These are phyloP conservation scores for Imbricaverruca yamaguchii DNA, from an alignment of 2,888 invertebrate species.

Conservation along the genomic window DNA sequence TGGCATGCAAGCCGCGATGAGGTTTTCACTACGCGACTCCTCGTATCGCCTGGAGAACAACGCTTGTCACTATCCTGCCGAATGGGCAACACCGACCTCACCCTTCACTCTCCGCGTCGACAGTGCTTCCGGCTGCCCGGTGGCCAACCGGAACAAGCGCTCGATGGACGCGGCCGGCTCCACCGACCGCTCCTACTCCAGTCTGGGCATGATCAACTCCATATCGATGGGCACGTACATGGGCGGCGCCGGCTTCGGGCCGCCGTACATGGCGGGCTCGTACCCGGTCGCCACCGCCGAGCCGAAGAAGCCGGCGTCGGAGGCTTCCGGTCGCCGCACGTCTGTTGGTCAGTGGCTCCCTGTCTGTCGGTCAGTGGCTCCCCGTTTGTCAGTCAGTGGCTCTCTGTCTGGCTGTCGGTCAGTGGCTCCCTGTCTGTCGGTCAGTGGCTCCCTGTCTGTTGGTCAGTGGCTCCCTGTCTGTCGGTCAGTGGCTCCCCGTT, in stretches of 20 bases:
- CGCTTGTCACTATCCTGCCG: too few species aligned
- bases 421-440: too few species aligned
- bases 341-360: background rate
- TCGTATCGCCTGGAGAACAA: too few species aligned
- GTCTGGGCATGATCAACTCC: conserved; percentile 28
- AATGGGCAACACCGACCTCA: too few species aligned
- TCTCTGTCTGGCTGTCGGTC: too few species aligned
- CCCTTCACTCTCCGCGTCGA: conserved; percentile 34
- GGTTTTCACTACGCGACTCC: too few species aligned
- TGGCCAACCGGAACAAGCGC: conserved; percentile 89
- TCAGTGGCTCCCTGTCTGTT: too few species aligned
- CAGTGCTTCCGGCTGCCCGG: conserved; percentile 94
- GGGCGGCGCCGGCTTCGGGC: background rate
- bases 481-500: too few species aligned
- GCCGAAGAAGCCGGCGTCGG: background rate
- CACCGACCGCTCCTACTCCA: conserved; percentile 29
- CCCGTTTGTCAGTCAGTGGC: too few species aligned
- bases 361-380: background rate
- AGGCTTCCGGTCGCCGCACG: background rate
- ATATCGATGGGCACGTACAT: conserved; percentile 19
- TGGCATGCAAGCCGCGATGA: too few species aligned
- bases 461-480: too few species aligned
- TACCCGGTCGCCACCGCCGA: background rate
- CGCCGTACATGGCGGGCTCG: conserved; percentile 3
- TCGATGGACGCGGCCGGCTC: conserved; percentile 54